Evolutionary conservation across 2,797 vertebrate species (phyloP).

Genomic region (Syndactyla subalaris): DNA sequence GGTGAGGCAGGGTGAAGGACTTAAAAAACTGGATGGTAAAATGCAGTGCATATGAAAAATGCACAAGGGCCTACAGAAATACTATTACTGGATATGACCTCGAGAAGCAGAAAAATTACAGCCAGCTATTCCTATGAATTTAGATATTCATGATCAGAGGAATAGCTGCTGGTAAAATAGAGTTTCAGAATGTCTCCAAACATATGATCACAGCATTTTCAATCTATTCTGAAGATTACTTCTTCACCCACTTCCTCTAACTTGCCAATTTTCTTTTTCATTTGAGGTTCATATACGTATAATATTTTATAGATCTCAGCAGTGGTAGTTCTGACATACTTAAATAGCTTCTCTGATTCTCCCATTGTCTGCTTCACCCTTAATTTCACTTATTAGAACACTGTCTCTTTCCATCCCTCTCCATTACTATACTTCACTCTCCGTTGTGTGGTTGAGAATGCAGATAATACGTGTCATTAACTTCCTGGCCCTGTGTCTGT

Average conservation of each 20-base stretch:
- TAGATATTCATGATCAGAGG: neutral
- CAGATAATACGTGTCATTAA: neutral
- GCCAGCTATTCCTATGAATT: neutral
- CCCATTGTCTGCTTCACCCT: neutral
- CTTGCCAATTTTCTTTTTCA: neutral
- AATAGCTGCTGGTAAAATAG: neutral
- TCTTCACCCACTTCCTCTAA: neutral
- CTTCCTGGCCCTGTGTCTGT: neutral
- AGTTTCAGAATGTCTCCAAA: neutral
- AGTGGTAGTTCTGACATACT: neutral
- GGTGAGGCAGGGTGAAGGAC: neutral
- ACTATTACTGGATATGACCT: neutral
- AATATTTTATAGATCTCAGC: neutral
- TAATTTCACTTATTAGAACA: neutral
- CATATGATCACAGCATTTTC: neutral
- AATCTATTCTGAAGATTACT: neutral
- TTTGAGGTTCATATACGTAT: neutral
- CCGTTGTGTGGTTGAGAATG: neutral
- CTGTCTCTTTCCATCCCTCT: neutral
- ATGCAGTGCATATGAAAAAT: neutral
- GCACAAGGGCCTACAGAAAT: no score
- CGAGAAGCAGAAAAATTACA: neutral
- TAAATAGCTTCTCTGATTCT: neutral
- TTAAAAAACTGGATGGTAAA: neutral
- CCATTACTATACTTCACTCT: neutral